A percentile compares a stretch with the other conserved stretches of the same genome.
phyloP scores from a whole-genome alignment of 2,113 vertebrate species.

The Heterochromis multidens region DNA sequence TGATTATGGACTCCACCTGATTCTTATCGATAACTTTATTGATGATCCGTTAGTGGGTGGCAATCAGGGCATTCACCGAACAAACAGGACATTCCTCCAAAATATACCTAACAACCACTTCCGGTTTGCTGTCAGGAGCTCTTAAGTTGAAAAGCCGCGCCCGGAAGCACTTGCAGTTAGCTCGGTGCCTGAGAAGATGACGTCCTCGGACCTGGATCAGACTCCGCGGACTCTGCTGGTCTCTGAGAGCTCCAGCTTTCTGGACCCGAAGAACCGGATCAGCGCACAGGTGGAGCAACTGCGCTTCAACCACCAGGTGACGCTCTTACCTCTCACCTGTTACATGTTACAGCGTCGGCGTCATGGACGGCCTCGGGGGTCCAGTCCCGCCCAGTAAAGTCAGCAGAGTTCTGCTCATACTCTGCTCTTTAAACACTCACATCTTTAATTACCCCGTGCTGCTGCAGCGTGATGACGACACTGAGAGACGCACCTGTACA shows the following conservation, averaged over 20 bases:
- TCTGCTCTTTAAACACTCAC: too few relatives aligned
- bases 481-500: too few relatives aligned
- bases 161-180: not conserved
- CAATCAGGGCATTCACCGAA: too few relatives aligned
- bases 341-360: too few relatives aligned
- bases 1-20: too few relatives aligned
- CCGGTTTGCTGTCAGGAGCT: not conserved
- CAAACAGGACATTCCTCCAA: not conserved
- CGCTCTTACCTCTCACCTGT: not conserved
- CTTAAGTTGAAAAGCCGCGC: not conserved
- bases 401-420: too few relatives aligned
- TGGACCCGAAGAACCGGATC: conserved; percentile 33
- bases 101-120: not conserved
- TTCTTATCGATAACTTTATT: too few relatives aligned
- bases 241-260: conserved; percentile 43
- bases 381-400: too few relatives aligned
- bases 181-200: not conserved
- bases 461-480: too few relatives aligned
- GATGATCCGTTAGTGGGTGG: too few relatives aligned
- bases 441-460: too few relatives aligned
- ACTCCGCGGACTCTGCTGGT: conserved; percentile 24
- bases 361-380: too few relatives aligned
- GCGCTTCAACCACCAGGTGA: conserved; percentile 53
- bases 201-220: not conserved
- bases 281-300: conserved; percentile 22